Conservation (phyloP, 2,888 invertebrate genomes). For the Lagria hirta region DNA sequence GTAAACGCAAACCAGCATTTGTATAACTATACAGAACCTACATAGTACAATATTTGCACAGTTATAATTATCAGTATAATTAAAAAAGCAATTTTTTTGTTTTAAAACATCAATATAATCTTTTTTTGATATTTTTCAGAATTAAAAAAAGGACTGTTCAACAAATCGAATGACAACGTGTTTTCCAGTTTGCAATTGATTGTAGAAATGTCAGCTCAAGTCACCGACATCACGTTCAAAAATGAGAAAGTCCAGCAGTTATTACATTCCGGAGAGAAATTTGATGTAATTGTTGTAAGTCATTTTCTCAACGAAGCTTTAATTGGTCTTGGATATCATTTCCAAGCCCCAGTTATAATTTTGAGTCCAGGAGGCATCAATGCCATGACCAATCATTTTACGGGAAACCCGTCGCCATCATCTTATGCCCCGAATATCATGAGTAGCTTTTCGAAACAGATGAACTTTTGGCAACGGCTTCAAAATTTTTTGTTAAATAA, state of each 20-base stretch:
- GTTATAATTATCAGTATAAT: too few relatives aligned
- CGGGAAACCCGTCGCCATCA: slow-evolving; percentile 54
- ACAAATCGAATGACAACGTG: too few relatives aligned
- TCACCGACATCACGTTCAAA: slow-evolving; percentile 39
- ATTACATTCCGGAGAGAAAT: slow-evolving; percentile 34
- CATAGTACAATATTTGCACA: too few relatives aligned
- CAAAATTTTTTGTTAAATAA: slow-evolving; percentile 53
- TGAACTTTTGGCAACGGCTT: slow-evolving; percentile 58
- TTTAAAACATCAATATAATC: too few relatives aligned
- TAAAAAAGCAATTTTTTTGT: too few relatives aligned
- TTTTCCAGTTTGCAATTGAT: too few relatives aligned
- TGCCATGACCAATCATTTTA: slow-evolving; percentile 52
- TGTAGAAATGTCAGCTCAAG: too few relatives aligned
- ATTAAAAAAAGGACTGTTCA: too few relatives aligned
- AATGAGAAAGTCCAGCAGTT: slow-evolving; percentile 37
- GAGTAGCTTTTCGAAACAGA: slow-evolving; percentile 49
- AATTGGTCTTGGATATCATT: slow-evolving; percentile 33
- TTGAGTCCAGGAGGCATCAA: slow-evolving; percentile 40
- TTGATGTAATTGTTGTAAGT: slow-evolving; percentile 44
- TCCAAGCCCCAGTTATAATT: slow-evolving; percentile 35
- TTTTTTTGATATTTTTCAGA: too few relatives aligned
- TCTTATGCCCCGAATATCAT: slow-evolving; percentile 51
- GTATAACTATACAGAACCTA: too few relatives aligned
- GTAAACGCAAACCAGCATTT: too few relatives aligned
- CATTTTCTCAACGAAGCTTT: slow-evolving; percentile 42